Base-by-base conservation (phyloP, 2,113 vertebrate genomes). In the Chauna torquata region DNA sequence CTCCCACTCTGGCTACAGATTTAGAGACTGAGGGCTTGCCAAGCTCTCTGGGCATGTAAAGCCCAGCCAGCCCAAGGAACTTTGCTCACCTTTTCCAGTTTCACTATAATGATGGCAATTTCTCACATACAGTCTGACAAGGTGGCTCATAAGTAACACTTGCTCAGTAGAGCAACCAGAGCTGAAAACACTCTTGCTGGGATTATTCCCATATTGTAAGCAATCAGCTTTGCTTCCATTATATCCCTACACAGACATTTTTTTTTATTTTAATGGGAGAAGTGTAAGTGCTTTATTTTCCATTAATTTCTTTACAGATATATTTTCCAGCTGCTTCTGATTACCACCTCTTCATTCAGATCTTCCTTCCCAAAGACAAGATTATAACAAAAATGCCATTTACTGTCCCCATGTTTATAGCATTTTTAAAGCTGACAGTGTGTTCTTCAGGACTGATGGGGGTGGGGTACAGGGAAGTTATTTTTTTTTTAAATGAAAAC, bases 401-500 rank as follows among this genome's bases (percentile, higher is more conserved):
- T 90, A 71, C n/a, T 62, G n/a, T 85, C 55, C 25, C 32, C 42
- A 16, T 69, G 28, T 66, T 93, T 70, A 70, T 18, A 3, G 4
- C 9, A 75, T 84, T 92, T 85, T 85, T 69, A 79, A 89, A 91
- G 62, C 38, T 55, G n/a, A 66, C 47, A 70, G 32, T n/a, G 76
- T 87, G 64, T 82, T 77, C 66, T 86, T 94, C 70, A 59, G 66
- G 52, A 94, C 1, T 92, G 78, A 69, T 36, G 36, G 20, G 16
- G 5, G 1, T 11, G 12, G 20, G 0, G 6, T 8, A 18, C 34
- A 86, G 59, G 55, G 38, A 89, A 92, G 45, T 49, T 91, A 20
- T 16, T 94, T 86, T 62, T 88, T 88, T 96, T 87, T 86, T 61
- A 90, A 94, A 86, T 61, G 27, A 79, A 91, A 96, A 85, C 25